Conservation (phyloP, 1,140 invertebrate genomes). For the Cyclargus thomasi region DNA sequence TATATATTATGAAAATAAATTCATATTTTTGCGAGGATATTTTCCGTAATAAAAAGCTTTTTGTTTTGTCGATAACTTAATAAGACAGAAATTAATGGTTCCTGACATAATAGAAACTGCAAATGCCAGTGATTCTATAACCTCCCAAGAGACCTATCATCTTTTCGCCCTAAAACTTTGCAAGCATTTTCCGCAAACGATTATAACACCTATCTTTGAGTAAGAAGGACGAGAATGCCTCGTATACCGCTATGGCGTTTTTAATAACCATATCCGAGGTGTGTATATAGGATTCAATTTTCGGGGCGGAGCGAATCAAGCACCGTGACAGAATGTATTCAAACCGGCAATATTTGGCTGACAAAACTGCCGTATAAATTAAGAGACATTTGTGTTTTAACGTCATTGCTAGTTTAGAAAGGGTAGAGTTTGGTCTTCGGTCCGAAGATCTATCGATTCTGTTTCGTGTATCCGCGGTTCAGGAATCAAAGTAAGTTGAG, state of each 20-base stretch:
- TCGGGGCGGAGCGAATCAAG: constrained; percentile 72
- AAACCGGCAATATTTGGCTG: constrained; percentile 66
- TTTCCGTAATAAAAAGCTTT: constrained; percentile 27
- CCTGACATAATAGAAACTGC: constrained; percentile 73
- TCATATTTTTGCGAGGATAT: not conserved
- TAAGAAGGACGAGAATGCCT: constrained; percentile 26
- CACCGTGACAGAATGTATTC: constrained; percentile 72
- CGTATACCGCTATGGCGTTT: constrained; percentile 39
- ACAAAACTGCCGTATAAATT: constrained; percentile 69
- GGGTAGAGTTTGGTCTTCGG: constrained; percentile 45
- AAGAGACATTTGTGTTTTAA: constrained; percentile 49
- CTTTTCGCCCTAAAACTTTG: constrained; percentile 67
- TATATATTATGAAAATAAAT: not conserved
- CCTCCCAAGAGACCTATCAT: constrained; percentile 70
- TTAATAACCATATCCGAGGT: constrained; percentile 47
- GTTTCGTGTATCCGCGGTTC: constrained; percentile 55
- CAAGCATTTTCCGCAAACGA: constrained; percentile 25
- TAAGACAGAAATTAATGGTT: constrained; percentile 73
- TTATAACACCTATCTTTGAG: constrained; percentile 27
- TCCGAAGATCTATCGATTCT: constrained; percentile 54
- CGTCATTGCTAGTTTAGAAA: constrained; percentile 47
- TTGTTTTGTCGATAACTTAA: constrained; percentile 65
- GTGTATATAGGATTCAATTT: constrained; percentile 71
- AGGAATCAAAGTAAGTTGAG: constrained; percentile 69
- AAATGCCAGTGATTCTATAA: constrained; percentile 77